phyloP scores from a whole-genome alignment of 2,797 vertebrate species.

The Xenops minutus region DNA sequence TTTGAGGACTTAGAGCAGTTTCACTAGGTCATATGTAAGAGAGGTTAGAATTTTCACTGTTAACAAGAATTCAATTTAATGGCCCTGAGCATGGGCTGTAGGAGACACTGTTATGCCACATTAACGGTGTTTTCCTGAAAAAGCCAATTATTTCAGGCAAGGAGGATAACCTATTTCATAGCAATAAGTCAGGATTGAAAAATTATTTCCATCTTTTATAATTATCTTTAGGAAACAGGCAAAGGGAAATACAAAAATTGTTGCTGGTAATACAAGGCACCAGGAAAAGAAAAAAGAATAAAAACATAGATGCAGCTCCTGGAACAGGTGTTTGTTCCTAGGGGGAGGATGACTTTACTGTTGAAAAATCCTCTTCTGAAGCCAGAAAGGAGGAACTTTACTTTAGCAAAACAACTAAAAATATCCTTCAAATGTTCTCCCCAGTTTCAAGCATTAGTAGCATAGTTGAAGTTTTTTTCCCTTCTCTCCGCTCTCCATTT shows the following conservation, averaged over 20 bases:
- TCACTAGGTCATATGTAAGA: neutral
- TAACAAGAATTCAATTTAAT: constrained; percentile 28
- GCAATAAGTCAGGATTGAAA: constrained; percentile 7
- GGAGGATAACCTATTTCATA: constrained; percentile 39
- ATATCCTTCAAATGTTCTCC: neutral
- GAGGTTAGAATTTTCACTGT: neutral
- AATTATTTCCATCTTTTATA: constrained; percentile 28
- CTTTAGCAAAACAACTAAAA: constrained; percentile 44
- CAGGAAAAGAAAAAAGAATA: neutral
- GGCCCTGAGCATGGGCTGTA: neutral
- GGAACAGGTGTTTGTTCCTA: constrained; percentile 27
- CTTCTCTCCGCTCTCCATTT: neutral
- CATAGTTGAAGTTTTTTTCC: accelerated
- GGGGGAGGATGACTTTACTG: neutral
- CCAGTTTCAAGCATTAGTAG: neutral
- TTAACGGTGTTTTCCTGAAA: constrained; percentile 28
- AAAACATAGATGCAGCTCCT: neutral
- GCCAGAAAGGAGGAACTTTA: neutral
- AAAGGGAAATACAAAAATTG: constrained; percentile 2
- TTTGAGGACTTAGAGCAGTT: neutral
- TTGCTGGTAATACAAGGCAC: neutral
- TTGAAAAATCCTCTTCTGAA: constrained; percentile 38
- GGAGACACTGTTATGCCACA: neutral
- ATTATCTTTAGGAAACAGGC: constrained; percentile 26
- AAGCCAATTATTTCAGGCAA: constrained; percentile 34